Evolutionary conservation across 2,888 invertebrate genomes (phyloP).

Genomic region (Watsonalla cultraria): DNA sequence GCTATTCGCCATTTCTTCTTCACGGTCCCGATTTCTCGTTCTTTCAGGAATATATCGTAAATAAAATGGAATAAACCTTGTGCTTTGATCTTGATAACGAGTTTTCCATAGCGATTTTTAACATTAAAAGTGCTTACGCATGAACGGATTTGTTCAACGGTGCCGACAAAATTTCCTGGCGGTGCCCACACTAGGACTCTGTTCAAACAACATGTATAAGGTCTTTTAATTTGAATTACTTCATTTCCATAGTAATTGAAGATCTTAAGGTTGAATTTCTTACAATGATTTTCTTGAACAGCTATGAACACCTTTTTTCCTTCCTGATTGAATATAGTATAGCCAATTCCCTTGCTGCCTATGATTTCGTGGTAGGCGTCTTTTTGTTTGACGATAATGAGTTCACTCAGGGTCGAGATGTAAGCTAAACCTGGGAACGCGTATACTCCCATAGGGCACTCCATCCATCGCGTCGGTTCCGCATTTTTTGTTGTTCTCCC

Average conservation of each 20-base stretch:
- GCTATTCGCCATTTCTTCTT: constrained; percentile 20
- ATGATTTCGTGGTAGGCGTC: constrained; percentile 44
- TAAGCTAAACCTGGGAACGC: constrained; percentile 48
- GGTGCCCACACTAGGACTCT: constrained; percentile 45
- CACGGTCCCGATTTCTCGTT: constrained; percentile 33
- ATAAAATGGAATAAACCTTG: constrained; percentile 14
- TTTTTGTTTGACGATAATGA: constrained; percentile 37
- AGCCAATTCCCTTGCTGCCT: constrained; percentile 28
- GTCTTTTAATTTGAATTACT: constrained; percentile 39
- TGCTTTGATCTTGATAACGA: constrained; percentile 31
- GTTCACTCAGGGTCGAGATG: constrained; percentile 33
- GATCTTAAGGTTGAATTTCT: constrained; percentile 36
- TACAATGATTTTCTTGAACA: constrained; percentile 23
- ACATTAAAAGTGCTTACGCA: constrained; percentile 30
- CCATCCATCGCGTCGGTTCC: constrained; percentile 41
- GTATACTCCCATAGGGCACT: constrained; percentile 36
- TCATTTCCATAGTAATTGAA: constrained; percentile 57
- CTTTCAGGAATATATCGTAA: constrained; percentile 24
- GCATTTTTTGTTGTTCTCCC: constrained; percentile 11
- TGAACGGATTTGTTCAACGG: constrained; percentile 22
- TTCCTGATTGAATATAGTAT: constrained; percentile 47
- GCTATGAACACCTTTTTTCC: constrained; percentile 56
- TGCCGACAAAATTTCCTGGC: constrained; percentile 45
- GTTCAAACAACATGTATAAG: constrained; percentile 25
- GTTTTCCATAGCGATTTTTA: constrained; percentile 25